Evolutionary conservation across 2,113 vertebrate genomes (phyloP).

Genomic region (Polyodon spathula): DNA sequence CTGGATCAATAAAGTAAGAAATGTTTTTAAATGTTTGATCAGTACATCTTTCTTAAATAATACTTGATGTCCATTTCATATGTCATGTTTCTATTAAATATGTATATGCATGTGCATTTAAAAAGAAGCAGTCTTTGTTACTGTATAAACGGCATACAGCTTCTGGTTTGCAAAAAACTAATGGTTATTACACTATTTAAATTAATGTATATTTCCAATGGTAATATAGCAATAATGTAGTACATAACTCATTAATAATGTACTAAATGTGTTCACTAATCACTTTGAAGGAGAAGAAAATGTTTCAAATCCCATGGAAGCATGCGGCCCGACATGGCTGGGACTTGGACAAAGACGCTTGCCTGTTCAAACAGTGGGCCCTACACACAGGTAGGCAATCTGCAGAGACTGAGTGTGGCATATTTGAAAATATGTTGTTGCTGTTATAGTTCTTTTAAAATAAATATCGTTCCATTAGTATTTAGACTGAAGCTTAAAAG

Average conservation of each 20-base stretch:
- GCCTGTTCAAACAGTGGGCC: slow-evolving; percentile 87
- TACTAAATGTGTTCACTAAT: too few species aligned
- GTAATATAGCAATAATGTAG: too few species aligned
- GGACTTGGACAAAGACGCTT: slow-evolving; percentile 86
- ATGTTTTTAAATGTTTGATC: background rate
- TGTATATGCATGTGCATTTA: background rate
- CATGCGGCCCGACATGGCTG: slow-evolving; percentile 92
- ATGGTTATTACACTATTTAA: background rate
- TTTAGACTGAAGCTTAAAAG: too few species aligned
- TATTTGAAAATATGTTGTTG: background rate
- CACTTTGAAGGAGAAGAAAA: slow-evolving; percentile 65
- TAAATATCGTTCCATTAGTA: too few species aligned
- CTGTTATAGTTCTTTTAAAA: background rate
- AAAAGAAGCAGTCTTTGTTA: too few species aligned
- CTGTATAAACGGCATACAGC: background rate
- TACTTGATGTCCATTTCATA: background rate
- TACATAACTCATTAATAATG: too few species aligned
- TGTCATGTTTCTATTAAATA: background rate
- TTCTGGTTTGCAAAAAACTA: background rate
- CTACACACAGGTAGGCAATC: slow-evolving; percentile 81
- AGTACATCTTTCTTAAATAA: background rate
- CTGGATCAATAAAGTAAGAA: slow-evolving; percentile 86
- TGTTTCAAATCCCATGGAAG: slow-evolving; percentile 94
- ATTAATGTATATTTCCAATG: background rate
- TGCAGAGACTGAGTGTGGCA: background rate